Percentiles rank a stretch among this genome's conserved stretches.
Evolutionary conservation across 2,113 vertebrate genomes (phyloP).

Genomic region (Meles meles): DNA sequence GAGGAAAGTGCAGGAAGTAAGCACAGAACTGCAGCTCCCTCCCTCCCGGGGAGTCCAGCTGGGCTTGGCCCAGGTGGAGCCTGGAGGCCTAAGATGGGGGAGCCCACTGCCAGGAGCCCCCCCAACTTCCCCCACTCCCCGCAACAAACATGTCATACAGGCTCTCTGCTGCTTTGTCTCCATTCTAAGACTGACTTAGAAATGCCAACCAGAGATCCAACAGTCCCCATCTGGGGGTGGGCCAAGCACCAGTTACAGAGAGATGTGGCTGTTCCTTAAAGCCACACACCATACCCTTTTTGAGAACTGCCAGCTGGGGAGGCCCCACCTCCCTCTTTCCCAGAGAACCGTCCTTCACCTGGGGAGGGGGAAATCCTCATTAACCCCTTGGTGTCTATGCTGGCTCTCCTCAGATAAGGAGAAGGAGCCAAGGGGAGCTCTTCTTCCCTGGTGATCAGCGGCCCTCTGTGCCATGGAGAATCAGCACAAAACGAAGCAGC

Average conservation of each 20-base stretch:
- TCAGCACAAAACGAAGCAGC: background rate
- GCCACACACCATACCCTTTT: background rate
- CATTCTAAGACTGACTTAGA: slow-evolving; percentile 7
- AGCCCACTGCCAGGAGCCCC: background rate
- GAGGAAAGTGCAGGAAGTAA: background rate
- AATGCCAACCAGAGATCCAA: background rate
- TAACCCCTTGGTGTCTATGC: background rate
- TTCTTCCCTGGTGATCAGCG: background rate
- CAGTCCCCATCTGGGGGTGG: slow-evolving; percentile 18
- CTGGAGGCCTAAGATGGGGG: background rate
- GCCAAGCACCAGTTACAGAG: background rate
- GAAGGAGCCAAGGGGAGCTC: background rate
- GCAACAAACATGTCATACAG: background rate
- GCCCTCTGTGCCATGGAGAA: background rate
- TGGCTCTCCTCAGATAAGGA: background rate
- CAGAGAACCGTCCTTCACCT: background rate
- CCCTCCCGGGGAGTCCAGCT: rapidly evolving
- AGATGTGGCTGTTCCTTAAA: slow-evolving; percentile 30
- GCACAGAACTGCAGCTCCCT: background rate
- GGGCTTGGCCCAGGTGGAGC: background rate
- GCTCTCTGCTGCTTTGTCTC: background rate
- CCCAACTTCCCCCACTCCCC: too few relatives aligned
- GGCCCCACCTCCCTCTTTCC: background rate
- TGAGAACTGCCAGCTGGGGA: slow-evolving; percentile 19
- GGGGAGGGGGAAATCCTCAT: background rate